Percentiles rank a stretch among this genome's conserved stretches.
phyloP scores from a whole-genome alignment of 2,888 invertebrate genomes.

The Xestia ashworthii region DNA sequence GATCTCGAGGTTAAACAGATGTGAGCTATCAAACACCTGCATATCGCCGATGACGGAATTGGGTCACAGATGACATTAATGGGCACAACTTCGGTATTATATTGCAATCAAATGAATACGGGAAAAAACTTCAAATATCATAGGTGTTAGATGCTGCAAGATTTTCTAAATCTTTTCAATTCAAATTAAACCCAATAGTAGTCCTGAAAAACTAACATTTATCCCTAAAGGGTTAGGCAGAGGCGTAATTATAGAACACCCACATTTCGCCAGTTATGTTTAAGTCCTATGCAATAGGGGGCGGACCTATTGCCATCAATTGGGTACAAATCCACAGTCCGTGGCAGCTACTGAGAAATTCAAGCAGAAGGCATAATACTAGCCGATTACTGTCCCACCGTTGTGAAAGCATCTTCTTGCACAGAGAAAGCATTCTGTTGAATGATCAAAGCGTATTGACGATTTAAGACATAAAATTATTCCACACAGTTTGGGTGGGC shows the following conservation, averaged over 20 bases:
- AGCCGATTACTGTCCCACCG: background rate
- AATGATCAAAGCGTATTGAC: background rate
- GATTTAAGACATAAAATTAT: background rate
- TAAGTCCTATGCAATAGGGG: background rate
- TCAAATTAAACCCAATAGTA: background rate
- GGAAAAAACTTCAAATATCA: background rate
- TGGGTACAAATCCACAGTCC: background rate
- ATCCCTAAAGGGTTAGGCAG: background rate
- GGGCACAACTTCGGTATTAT: background rate
- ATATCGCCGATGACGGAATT: constrained; percentile 23
- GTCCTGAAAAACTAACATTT: background rate
- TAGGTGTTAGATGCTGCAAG: too few species aligned
- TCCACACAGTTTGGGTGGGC: background rate
- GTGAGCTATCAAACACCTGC: constrained; percentile 31
- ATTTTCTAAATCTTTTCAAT: background rate
- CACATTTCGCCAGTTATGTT: background rate
- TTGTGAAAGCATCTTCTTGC: background rate
- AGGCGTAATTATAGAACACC: background rate
- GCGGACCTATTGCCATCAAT: background rate
- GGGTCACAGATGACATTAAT: constrained; percentile 29
- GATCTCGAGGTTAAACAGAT: constrained; percentile 29
- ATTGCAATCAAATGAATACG: background rate
- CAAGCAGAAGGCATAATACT: background rate
- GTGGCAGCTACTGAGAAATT: background rate
- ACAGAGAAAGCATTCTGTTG: background rate